These are phyloP conservation scores for Rhinella marina DNA, from an alignment of 2,797 vertebrate species.

Conservation along the genomic window DNA sequence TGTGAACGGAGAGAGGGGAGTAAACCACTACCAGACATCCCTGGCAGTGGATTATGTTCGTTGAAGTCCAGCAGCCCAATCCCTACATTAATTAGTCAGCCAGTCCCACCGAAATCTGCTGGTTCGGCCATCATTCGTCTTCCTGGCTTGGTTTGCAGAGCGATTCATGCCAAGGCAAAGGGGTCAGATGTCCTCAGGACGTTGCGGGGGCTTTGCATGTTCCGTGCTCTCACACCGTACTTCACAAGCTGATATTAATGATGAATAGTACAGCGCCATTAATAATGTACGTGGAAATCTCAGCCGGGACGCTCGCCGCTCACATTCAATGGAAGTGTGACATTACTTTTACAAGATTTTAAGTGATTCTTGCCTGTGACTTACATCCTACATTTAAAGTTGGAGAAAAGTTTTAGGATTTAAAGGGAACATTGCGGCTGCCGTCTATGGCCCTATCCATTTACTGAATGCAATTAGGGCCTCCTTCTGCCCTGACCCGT, in stretches of 20 bases:
- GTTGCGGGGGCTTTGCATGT: background rate
- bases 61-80: too few relatives aligned
- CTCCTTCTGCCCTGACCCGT: too few relatives aligned
- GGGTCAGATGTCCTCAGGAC: background rate
- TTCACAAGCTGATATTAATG: slow-evolving; percentile 13
- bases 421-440: background rate
- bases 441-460: background rate
- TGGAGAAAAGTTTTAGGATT: background rate
- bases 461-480: background rate
- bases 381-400: background rate
- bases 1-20: too few relatives aligned
- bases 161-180: background rate
- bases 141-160: background rate
- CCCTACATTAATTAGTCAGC: too few relatives aligned
- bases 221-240: background rate
- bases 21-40: too few relatives aligned
- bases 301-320: background rate
- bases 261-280: slow-evolving; percentile 31
- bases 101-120: too few relatives aligned
- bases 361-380: background rate
- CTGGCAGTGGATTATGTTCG: too few relatives aligned
- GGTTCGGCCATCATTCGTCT: too few relatives aligned
- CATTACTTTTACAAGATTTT: slow-evolving; percentile 11
- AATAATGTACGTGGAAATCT: slow-evolving; percentile 36
- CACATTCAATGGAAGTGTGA: background rate